Evolutionary conservation across 2,113 vertebrate genomes (phyloP), one percentile per base, ranked within the genome.

Genomic region (Aldabrachelys gigantea): DNA sequence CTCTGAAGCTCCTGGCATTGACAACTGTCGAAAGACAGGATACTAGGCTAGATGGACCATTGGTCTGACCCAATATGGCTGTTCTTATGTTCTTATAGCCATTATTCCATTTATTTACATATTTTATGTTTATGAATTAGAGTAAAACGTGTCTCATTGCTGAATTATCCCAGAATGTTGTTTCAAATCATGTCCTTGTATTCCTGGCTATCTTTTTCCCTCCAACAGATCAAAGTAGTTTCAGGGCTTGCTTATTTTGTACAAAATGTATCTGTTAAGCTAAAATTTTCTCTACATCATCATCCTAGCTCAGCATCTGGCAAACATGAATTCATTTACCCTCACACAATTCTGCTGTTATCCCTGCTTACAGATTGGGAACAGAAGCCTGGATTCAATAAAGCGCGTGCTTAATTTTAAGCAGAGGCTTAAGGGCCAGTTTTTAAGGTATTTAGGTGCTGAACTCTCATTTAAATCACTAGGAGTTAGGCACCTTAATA

Each of bases 141-240:
- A 76, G 38, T 76, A 76, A 44, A 35, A 69, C 14, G 10, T 47
- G 49, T 17, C 6, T 62, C 14, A 3, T 96, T 87, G 31, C 19
- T 82, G 54, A 17, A 79, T 82, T 31, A 14, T 91, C 62, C 19
- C 89, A 2, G 31, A 80, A 35, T 80, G 29, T 52, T 50, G 27
- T 52, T 10, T 80, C 29, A 5, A 7, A 12, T 62, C 35, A n/a
- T 31, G 8, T 0, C 0, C 38, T 93, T 10, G 3, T 12, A 5
- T 89, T 88, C 85, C 8, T 65, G 22, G 21, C 10, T 76, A 56
- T 4, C 10, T 3, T 2, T 52, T 89, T 91, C 22, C 38, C 38
- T 80, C 2, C 0, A 81, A 19, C 49, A 87, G 35, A 76, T 82
- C 41, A 13, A 89, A 86, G 56, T 8, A 49, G 27, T 41, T n/a